Evolutionary conservation across 2,113 vertebrate species (phyloP).

Genomic region (Gambusia affinis): DNA sequence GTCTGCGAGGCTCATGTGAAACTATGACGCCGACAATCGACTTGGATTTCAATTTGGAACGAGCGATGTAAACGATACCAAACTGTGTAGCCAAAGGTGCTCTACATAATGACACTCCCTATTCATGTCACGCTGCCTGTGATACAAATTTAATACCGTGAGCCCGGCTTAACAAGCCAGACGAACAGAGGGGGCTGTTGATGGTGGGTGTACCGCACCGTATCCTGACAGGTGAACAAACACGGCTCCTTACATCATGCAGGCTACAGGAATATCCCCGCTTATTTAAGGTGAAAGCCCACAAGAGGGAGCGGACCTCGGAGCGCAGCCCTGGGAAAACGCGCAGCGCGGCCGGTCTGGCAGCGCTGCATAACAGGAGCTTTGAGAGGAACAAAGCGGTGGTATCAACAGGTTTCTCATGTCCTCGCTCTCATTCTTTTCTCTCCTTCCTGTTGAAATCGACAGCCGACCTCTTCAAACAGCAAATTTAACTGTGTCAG

Average conservation of each 20-base stretch:
- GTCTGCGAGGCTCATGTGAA: slow-evolving; percentile 53
- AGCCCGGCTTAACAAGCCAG: slow-evolving; percentile 31
- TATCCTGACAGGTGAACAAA: slow-evolving; percentile 72
- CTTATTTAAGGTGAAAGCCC: slow-evolving; percentile 71
- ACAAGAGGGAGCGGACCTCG: slow-evolving; percentile 65
- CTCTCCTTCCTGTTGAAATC: slow-evolving; percentile 70
- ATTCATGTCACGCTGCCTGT: slow-evolving; percentile 49
- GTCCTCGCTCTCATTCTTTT: slow-evolving; percentile 62
- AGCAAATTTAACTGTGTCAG: slow-evolving; percentile 43
- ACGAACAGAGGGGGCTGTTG: slow-evolving; percentile 20
- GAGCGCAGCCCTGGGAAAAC: slow-evolving; percentile 64
- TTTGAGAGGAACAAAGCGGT: slow-evolving; percentile 64
- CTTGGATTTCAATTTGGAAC: slow-evolving; percentile 64
- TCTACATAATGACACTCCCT: slow-evolving; percentile 45
- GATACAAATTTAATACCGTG: slow-evolving; percentile 48
- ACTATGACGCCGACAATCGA: slow-evolving; percentile 47
- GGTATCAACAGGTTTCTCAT: slow-evolving; percentile 69
- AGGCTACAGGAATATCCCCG: slow-evolving; percentile 45
- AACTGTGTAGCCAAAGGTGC: slow-evolving; percentile 59
- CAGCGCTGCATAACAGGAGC: slow-evolving; percentile 74
- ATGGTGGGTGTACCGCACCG: slow-evolving; percentile 27
- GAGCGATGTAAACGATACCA: slow-evolving; percentile 49
- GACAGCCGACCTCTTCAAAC: slow-evolving; percentile 55
- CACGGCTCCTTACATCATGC: slow-evolving; percentile 51
- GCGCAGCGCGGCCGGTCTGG: slow-evolving; percentile 61